These are phyloP conservation scores for Atlantisia rogersi DNA, from an alignment of 2,113 vertebrate genomes.

Conservation along the genomic window DNA sequence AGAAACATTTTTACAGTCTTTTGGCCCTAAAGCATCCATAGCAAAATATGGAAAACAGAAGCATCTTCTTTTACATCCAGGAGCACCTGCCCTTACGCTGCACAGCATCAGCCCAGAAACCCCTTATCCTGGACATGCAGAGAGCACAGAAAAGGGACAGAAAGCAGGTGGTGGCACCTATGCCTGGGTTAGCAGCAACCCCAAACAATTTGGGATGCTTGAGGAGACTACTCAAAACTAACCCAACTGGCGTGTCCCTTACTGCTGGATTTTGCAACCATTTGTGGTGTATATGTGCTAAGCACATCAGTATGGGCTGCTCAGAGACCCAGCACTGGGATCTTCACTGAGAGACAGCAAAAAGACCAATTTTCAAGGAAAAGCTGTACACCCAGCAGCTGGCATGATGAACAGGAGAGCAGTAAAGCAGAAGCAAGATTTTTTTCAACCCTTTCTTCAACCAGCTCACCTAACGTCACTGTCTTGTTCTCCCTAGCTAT, in stretches of 20 bases:
- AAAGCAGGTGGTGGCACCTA: neutral
- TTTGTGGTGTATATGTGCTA: too few species aligned
- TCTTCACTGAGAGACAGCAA: neutral
- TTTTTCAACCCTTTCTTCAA: neutral
- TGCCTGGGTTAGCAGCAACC: neutral
- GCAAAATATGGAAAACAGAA: neutral
- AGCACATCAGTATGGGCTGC: neutral
- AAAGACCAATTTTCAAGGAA: neutral
- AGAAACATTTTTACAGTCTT: neutral
- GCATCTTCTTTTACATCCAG: neutral
- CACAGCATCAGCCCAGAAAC: neutral
- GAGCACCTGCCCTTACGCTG: neutral
- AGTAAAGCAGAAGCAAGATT: neutral
- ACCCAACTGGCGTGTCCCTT: neutral
- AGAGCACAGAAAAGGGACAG: neutral
- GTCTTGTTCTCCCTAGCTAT: neutral
- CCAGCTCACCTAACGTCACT: neutral
- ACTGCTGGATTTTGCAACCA: neutral
- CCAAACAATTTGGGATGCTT: neutral
- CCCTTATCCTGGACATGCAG: neutral
- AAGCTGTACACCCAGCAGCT: neutral
- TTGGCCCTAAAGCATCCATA: neutral
- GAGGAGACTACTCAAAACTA: neutral
- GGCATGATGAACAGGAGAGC: rapidly evolving
- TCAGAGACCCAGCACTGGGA: neutral